Evolutionary conservation across 2,888 invertebrate genomes (phyloP), one percentile per base, ranked within the genome.

Genomic region (Coelinius sp.): DNA sequence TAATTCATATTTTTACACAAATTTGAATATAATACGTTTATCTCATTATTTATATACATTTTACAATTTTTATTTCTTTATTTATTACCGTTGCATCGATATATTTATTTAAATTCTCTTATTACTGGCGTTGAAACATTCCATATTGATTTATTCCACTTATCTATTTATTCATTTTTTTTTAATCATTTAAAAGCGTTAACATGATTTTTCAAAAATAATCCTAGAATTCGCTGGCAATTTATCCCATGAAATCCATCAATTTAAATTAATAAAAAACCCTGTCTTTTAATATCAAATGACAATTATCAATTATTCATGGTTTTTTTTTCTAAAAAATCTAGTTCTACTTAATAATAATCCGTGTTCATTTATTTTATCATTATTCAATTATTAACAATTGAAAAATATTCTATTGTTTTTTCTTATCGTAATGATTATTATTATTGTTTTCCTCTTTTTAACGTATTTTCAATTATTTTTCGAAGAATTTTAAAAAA

Each of bases 1-100:
- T 86, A 83, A 83, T 80, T 83, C 82, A 84, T 85, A 85, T 82
- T 78, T 84, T 85, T 86, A 85, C 85, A 86, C 83, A 78, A 83
- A 81, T 83, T 82, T 80, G 82, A 81, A 76, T 77, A 79, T 73
- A n/a, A n/a, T n/a, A 80, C 79, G 82, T 25, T 71, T 62, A 64
- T 64, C 68, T 49, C 63, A 70, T 56, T 73, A 67, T 74, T 76
- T 71, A 56, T 73, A 66, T 56, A 76, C 59, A 67, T 63, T 77
- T 76, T 74, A 70, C 70, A 74, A 65, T 66, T 27, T 64, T 8
- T 25, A 67, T 70, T 12, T 68, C 38, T 17, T 68, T 46, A 35
- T 66, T 67, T 65, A 7, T 67, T 66, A 17, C 56, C 27, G 49
- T 38, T 44, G 38, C 56, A 53, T 65, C n/a, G 10, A 68, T 59